These are phyloP conservation scores for Cataglyphis albicans DNA, from an alignment of 2,888 invertebrate genomes.

Conservation along the genomic window DNA sequence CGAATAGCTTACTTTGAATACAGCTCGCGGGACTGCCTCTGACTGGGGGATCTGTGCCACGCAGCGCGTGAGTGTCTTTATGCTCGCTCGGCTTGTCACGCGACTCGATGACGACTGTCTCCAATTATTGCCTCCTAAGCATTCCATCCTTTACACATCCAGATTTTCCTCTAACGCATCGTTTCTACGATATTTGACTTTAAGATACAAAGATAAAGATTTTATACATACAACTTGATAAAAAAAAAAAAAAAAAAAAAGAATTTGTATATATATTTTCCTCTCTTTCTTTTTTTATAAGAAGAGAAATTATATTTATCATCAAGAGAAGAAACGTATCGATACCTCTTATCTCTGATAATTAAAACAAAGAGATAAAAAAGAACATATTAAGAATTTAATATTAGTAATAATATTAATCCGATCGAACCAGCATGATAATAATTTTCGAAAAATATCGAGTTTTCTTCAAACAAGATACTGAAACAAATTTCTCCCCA, in stretches of 20 bases:
- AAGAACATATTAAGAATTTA: not conserved
- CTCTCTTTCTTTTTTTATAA: not conserved
- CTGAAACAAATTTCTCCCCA: not conserved
- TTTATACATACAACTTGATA: not conserved
- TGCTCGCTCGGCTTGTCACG: conserved; percentile 18
- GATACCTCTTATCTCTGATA: not conserved
- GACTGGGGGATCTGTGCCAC: conserved; percentile 29
- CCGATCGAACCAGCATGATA: not conserved
- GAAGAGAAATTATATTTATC: not conserved
- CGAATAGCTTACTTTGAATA: conserved; percentile 26
- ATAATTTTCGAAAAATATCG: conserved; percentile 1
- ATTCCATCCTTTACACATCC: conserved; percentile 11
- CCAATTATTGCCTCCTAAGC: conserved; percentile 42
- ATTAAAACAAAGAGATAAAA: not conserved
- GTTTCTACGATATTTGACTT: not conserved
- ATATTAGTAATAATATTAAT: not conserved
- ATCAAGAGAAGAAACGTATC: not conserved
- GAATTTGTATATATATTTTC: not conserved
- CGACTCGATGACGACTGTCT: conserved; percentile 28
- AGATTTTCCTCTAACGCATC: not conserved
- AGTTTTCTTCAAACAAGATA: not conserved
- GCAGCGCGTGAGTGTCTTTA: conserved; percentile 26
- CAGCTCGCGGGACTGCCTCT: conserved; percentile 20
- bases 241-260: not conserved
- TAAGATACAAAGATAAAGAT: not conserved